These are phyloP conservation scores for Drosophila arizonae DNA, from an alignment of 1,140 invertebrate species.

Conservation along the genomic window DNA sequence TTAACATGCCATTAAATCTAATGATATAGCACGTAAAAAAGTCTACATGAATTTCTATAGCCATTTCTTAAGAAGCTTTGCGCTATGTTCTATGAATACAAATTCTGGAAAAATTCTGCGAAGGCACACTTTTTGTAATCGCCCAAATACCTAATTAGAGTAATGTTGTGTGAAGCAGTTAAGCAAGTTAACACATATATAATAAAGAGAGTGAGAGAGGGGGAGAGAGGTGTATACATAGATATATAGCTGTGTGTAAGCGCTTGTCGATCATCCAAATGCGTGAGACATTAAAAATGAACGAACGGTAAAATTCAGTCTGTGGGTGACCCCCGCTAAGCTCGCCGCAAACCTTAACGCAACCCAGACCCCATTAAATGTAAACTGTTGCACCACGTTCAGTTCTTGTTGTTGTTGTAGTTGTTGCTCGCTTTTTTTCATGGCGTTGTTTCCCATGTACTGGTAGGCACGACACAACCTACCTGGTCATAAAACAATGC, in stretches of 20 bases:
- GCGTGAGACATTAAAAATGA: constrained; percentile 53
- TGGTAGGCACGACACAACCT: constrained; percentile 50
- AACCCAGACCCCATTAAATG: constrained; percentile 66
- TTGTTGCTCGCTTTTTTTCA: constrained; percentile 26
- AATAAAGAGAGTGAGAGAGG: not conserved
- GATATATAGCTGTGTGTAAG: not conserved
- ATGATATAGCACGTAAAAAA: too few species aligned
- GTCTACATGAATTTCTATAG: too few species aligned
- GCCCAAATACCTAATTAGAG: constrained; percentile 25
- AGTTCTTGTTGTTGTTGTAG: constrained; percentile 16
- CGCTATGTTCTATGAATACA: not conserved
- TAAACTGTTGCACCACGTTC: constrained; percentile 70
- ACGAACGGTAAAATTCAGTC: constrained; percentile 53
- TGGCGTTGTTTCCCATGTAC: constrained; percentile 74
- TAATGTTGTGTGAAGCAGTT: constrained; percentile 62
- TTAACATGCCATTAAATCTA: too few species aligned
- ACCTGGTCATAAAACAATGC: constrained; percentile 76
- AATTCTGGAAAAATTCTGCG: not conserved
- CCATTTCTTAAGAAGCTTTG: too few species aligned
- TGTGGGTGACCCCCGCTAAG: constrained; percentile 43
- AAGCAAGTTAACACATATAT: constrained; percentile 7
- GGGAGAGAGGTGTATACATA: not conserved
- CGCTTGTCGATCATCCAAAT: constrained; percentile 39
- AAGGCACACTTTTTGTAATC: constrained; percentile 20
- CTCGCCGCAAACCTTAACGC: constrained; percentile 40